phyloP scores from a whole-genome alignment of 2,113 vertebrate genomes.

The Hypocryptadius cinnamomeus region DNA sequence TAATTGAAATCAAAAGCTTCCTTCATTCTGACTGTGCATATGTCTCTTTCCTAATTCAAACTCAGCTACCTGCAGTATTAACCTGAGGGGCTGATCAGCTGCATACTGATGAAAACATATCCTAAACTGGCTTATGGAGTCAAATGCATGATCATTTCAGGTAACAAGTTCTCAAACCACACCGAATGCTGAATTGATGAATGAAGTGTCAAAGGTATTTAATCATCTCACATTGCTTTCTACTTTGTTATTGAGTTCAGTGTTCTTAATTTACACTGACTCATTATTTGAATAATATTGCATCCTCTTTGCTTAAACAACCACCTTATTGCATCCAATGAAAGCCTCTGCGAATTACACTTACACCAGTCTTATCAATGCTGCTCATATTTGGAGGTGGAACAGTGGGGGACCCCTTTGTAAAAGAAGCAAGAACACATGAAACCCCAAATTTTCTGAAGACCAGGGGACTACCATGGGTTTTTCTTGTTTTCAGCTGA shows the following conservation, averaged over 20 bases:
- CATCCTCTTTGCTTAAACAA: neutral
- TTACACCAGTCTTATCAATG: neutral
- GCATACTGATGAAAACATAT: neutral
- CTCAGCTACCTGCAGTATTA: neutral
- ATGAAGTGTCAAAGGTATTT: neutral
- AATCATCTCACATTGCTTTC: neutral
- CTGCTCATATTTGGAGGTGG: neutral
- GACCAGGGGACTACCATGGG: neutral
- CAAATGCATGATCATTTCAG: neutral
- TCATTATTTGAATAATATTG: neutral
- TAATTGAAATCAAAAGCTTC: fast-evolving
- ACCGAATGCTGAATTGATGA: neutral
- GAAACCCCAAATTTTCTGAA: neutral
- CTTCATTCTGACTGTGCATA: neutral
- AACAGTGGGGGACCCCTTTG: fast-evolving
- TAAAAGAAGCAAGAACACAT: neutral
- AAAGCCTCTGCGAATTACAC: neutral
- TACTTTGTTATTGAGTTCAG: neutral
- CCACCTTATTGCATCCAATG: neutral
- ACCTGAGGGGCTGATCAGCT: neutral
- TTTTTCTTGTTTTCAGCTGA: neutral
- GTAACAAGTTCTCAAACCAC: neutral
- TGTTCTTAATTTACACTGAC: neutral
- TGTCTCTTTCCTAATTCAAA: neutral
- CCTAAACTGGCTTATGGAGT: neutral